Evolutionary conservation across 2,797 vertebrate genomes (phyloP), one percentile per base, ranked within the genome.

Genomic region (Menidia menidia): DNA sequence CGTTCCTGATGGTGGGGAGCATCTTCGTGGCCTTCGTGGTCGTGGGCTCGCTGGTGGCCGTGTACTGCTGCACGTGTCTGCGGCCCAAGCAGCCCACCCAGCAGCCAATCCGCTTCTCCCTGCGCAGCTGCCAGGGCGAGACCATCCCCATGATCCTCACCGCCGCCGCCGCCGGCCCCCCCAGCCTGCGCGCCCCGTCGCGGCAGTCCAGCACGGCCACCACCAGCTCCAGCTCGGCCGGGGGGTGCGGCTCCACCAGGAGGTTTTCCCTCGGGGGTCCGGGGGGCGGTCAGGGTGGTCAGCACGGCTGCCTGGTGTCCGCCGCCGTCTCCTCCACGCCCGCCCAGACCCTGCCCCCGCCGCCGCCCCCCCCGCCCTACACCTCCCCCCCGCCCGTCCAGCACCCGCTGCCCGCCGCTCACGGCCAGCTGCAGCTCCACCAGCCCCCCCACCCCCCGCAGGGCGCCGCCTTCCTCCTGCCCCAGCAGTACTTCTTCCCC

Each of bases 21-120:
- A 99, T 99, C 89, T 99, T 99, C 73, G 91, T 99, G 1, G 96
- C 98, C n/a, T 99, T 99, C 75, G 95, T 99, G 45, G 94, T 99
- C 15, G 93, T 99, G 47, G 98, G 96, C 60, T 98, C 97, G 0
- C 92, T 99, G 78, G 95, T 99, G 57, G 98, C 98, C 0, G 92
- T 99, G 69, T 99, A 99, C 81, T 99, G 98, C 76, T 99, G 98
- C 88, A 98, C 97, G 0, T 99, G 98, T 79, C 90, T 99, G 74
- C 93, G 97, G 70, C 98, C 98, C 64, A 99, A 99, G 78, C 97
- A 97, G 83, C 95, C 96, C 0, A 94, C 96, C 0, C 97, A 96
- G 42, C 97, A 95, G 88, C 96, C 97, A 0, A 96, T 97, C 50
- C 95, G 96, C 54, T 98, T 98, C 91, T 97, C 97, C 0, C 94